phyloP scores from a whole-genome alignment of 2,888 invertebrate species.

The Diogma glabrata region DNA sequence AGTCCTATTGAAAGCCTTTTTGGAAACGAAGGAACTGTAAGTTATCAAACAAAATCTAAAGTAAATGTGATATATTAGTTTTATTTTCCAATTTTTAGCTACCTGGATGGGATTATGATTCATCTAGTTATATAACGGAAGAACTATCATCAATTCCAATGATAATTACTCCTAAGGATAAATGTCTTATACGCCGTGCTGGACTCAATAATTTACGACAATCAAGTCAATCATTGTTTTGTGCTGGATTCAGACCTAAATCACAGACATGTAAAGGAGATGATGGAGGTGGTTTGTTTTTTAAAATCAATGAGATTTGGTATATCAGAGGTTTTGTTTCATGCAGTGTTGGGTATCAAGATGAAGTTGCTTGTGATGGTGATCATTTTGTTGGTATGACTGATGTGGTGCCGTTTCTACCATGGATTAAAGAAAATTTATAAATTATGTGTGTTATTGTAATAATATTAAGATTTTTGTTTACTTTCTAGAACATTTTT shows the following conservation, averaged over 20 bases:
- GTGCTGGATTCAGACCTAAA: constrained; percentile 14
- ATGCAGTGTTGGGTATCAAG: constrained; percentile 17
- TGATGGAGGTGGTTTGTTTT: constrained; percentile 39
- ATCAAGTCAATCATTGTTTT: no score
- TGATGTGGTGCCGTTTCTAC: constrained; percentile 30
- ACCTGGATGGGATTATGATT: constrained; percentile 3
- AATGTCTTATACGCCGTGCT: constrained; percentile 38
- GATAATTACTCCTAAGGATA: constrained; percentile 47
- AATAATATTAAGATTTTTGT: no score
- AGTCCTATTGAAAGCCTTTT: no score
- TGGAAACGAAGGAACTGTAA: constrained; percentile 41
- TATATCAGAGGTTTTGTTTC: constrained; percentile 18
- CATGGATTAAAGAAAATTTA: constrained; percentile 25
- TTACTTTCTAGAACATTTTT: no score
- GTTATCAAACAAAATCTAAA: constrained; percentile 21
- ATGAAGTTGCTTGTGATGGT: constrained; percentile 35
- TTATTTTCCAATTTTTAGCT: constrained; percentile 12
- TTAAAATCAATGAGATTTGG: constrained; percentile 20
- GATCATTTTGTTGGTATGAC: constrained; percentile 38
- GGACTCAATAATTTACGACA: background rate
- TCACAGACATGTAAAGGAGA: constrained; percentile 42
- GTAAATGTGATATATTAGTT: constrained; percentile 1
- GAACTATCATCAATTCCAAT: constrained; percentile 45
- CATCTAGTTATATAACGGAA: constrained; percentile 41
- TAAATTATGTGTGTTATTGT: no score